phyloP scores from a whole-genome alignment of 92 coral and sea anemone genomes.

The Zoanthus sociatus region DNA sequence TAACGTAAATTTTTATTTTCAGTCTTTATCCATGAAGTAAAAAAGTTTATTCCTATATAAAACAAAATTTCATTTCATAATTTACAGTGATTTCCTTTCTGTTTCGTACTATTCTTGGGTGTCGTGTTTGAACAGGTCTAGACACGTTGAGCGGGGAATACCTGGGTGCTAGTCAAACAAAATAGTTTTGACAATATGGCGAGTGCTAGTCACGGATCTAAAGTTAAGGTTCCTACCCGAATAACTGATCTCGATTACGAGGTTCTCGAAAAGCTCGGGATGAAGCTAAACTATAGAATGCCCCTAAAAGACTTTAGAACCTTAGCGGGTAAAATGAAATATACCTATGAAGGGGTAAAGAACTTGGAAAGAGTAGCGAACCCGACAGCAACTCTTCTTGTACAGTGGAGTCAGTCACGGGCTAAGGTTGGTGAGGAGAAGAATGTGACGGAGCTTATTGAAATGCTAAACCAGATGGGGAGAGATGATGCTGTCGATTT shows the following conservation, averaged over 20 bases:
- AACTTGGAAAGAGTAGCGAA: constrained; percentile 80
- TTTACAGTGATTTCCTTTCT: not conserved
- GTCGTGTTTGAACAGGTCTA: constrained; percentile 12
- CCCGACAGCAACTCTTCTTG: constrained; percentile 77
- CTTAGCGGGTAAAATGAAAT: constrained; percentile 85
- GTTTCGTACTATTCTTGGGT: not conserved
- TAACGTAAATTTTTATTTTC: not conserved
- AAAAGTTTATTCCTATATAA: not conserved
- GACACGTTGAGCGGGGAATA: constrained; percentile 1
- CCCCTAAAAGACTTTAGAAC: constrained; percentile 82
- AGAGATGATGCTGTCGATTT: constrained; percentile 94
- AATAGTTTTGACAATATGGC: constrained; percentile 39
- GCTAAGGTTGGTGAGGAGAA: constrained; percentile 70
- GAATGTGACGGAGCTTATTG: constrained; percentile 79
- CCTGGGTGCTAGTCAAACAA: constrained; percentile 7
- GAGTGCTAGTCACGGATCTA: not conserved
- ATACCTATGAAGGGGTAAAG: constrained; percentile 69
- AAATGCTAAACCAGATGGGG: constrained; percentile 73
- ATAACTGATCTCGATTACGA: constrained; percentile 69
- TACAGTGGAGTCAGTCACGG: constrained; percentile 78
- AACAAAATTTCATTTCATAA: not conserved
- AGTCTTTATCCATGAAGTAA: not conserved
- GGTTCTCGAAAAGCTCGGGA: constrained; percentile 76
- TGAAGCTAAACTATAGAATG: constrained; percentile 90
- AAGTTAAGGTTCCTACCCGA: constrained; percentile 57